phyloP scores from a whole-genome alignment of 1,140 invertebrate species.

The Trissolcus basalis region DNA sequence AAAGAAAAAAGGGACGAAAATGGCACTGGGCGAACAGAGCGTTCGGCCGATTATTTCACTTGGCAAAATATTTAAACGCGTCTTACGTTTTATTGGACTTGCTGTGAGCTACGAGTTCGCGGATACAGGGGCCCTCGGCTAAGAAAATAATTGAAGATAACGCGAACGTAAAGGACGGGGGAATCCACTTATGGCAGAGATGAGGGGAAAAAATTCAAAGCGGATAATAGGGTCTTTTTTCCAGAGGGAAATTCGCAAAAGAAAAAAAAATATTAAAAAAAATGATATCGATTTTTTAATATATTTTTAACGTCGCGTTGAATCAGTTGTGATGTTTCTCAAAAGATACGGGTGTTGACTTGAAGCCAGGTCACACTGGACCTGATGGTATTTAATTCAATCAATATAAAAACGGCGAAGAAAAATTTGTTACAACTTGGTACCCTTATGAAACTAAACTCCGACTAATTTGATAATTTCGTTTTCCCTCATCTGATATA shows the following conservation, averaged over 20 bases:
- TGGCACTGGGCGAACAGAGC: constrained; percentile 20
- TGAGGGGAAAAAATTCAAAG: not conserved
- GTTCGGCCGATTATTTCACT: constrained; percentile 44
- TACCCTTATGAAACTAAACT: not conserved
- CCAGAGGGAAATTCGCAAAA: not conserved
- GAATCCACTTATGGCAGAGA: not conserved
- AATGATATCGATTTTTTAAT: no score
- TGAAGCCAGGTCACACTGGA: no score
- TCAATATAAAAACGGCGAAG: no score
- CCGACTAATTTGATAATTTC: not conserved
- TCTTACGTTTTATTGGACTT: constrained; percentile 32
- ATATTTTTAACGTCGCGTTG: no score
- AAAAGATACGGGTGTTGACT: no score
- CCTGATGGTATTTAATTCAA: no score
- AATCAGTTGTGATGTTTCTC: no score
- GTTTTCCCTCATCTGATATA: not conserved
- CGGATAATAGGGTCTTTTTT: not conserved
- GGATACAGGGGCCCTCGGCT: not conserved
- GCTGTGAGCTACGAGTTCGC: not conserved
- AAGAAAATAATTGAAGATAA: constrained; percentile 39
- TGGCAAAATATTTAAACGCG: constrained; percentile 47
- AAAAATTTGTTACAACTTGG: not conserved
- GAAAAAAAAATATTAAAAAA: not conserved
- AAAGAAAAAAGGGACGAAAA: constrained; percentile 36
- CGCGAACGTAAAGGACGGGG: not conserved